phyloP scores from a whole-genome alignment of 2,888 invertebrate species.

The Tethea ocularis region DNA sequence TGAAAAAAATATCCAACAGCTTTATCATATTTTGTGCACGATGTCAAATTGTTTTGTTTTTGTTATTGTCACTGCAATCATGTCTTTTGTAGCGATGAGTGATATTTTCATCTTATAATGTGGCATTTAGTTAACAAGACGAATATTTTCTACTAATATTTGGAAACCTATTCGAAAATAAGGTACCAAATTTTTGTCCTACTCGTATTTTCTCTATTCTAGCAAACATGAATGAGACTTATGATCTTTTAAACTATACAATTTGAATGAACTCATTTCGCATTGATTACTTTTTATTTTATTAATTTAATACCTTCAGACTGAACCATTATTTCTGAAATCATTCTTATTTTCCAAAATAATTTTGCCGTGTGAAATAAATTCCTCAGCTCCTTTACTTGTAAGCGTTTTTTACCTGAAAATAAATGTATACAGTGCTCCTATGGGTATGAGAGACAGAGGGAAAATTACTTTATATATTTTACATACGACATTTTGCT shows the following conservation, averaged over 20 bases:
- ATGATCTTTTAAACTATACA: conserved; percentile 6
- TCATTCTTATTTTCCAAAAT: neutral
- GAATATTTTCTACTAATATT: neutral
- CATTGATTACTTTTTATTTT: conserved; percentile 8
- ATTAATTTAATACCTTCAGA: neutral
- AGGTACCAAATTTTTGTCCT: conserved; percentile 2
- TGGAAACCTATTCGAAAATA: conserved; percentile 4
- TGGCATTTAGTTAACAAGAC: conserved; percentile 8
- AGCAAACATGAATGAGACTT: conserved; percentile 1
- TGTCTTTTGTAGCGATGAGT: conserved; percentile 8
- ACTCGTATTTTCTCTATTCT: conserved; percentile 1
- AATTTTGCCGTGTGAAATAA: neutral
- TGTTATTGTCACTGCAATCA: conserved; percentile 29
- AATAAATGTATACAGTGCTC: neutral
- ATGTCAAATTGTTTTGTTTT: conserved; percentile 27
- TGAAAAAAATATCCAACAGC: conserved; percentile 7
- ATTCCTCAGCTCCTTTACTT: neutral
- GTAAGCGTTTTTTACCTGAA: neutral
- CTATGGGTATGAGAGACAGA: no score
- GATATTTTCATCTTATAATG: conserved; percentile 1
- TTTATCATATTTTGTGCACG: conserved; percentile 28
- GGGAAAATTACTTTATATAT: no score
- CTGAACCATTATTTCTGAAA: conserved; percentile 3
- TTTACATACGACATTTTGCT: no score
- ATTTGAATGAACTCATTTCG: conserved; percentile 1